These are phyloP conservation scores for Meta bourneti DNA, from an alignment of 2,888 invertebrate species.

Conservation along the genomic window DNA sequence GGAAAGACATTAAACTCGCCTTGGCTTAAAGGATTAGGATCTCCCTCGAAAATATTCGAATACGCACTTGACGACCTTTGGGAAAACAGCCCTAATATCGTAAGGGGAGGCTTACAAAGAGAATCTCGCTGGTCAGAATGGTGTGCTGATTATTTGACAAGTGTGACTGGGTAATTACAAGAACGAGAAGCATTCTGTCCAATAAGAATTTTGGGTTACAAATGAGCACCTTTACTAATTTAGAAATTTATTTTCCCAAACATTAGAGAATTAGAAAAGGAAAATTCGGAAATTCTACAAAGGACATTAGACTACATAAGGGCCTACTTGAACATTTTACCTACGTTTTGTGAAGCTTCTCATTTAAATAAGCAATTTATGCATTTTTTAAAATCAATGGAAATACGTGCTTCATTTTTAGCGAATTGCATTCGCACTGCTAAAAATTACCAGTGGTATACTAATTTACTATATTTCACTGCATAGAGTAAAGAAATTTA, in stretches of 20 bases:
- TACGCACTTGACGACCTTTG: not conserved
- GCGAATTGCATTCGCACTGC: too few relatives aligned
- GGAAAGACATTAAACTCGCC: not conserved
- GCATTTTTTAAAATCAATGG: too few relatives aligned
- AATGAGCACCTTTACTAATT: not conserved
- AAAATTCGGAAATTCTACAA: not conserved
- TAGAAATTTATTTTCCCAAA: not conserved
- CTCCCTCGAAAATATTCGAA: not conserved
- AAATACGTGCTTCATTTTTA: too few relatives aligned
- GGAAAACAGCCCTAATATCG: not conserved
- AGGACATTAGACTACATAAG: not conserved
- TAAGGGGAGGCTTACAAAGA: not conserved
- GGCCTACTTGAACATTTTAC: too few relatives aligned
- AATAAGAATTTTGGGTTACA: not conserved
- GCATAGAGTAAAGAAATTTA: too few relatives aligned
- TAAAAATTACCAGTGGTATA: too few relatives aligned
- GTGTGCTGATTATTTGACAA: not conserved
- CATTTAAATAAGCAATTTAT: too few relatives aligned
- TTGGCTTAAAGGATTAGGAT: not conserved
- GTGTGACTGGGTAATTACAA: not conserved
- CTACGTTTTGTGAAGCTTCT: too few relatives aligned
- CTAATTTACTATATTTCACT: too few relatives aligned
- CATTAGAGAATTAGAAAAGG: not conserved
- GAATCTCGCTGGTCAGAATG: not conserved
- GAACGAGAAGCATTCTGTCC: not conserved